Evolutionary conservation across 2,888 invertebrate species (phyloP), one percentile per base, ranked within the genome.

Genomic region (Laothoe populi): DNA sequence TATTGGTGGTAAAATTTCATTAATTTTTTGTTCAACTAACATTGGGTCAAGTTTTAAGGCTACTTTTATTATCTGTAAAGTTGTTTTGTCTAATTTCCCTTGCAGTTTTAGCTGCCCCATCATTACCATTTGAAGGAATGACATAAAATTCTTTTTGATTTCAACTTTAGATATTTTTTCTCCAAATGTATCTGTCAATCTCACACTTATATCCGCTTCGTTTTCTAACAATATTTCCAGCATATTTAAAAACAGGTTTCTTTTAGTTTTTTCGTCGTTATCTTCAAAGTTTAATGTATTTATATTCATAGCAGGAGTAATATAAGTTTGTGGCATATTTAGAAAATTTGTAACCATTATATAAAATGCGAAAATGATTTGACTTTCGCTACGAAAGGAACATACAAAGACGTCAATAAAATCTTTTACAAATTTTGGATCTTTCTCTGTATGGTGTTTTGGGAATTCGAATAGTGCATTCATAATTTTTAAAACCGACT

Each of bases 401-500:
- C 77, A 81, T 0, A 90, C 86, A 67, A 93, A 92, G 0, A 86
- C 77, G 65, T 86, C 84, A 38, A 92, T 83, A 59, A 90, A 93
- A 64, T 87, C 77, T n/a, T 69, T 69, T 44, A 93, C 64, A 64
- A 90, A 90, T 60, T 79, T 80, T 0, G 72, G 60, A 59, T 87
- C 78, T 23, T 69, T 79, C 0, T 74, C 75, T 0, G 81, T 77
- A n/a, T 86, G 71, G 24, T 81, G 80, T 62, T 82, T 83, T 0
- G 88, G 84, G 48, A 86, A 90, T 45, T 85, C 84, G 57, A 92
- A 87, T 62, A 92, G 86, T 0, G 81, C 66, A 64, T 80, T 83
- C 88, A 93, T 88, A 5, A 92, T 85, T 82, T 89, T 92, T 1
- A 92, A 71, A 0, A 92, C 88, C 0, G 88, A 86, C 68, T 89